Base-by-base conservation (phyloP, 2,888 invertebrate species). In the Odontomyia ornata region DNA sequence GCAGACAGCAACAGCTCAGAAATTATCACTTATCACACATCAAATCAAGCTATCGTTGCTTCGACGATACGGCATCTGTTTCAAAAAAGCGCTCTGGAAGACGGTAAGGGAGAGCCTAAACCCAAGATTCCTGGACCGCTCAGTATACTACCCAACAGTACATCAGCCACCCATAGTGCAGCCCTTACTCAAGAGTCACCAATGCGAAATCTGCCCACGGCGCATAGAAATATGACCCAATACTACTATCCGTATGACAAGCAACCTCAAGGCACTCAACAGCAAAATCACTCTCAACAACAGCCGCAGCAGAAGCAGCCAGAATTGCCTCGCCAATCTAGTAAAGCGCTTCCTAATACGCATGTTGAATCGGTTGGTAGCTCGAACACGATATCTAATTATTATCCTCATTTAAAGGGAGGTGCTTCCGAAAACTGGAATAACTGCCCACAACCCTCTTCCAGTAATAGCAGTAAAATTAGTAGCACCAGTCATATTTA, bases 11-110 rank as follows among this genome's bases (percentile, higher is more conserved):
- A 57, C 15, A 52, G 36, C 43, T 56, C 43, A 18, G 46, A 52
- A 27, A 52, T 28, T 11, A 47, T 60, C 28, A 71, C 30, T n/a
- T 57, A 65, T 64, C 62, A 65, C n/a, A 64, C 64, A 46, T 67
- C 77, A 1, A 30, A 60, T 25, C 64, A 65, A 73, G 62, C 73
- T n/a, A 64, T 64, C 18, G 36, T 65, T 9, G 75, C 77, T 23
- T 75, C 79, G 15, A 76, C 79, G 60, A 77, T 79, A 46, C 72
- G 77, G 7, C 76, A 79, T 43, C 62, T 77, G 28, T 79, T 76
- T 46, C 71, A 79, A 76, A 36, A 62, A 30, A 77, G 77, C 15
- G 60, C 76, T 9, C 11, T 36, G 11, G 75, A 75, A 27, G 75
- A 75, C 15, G 47, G 47, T 11, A 67, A 27, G 21, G 13, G 23